Conservation (phyloP, 1,140 invertebrate species). For the Helicoverpa armigera region DNA sequence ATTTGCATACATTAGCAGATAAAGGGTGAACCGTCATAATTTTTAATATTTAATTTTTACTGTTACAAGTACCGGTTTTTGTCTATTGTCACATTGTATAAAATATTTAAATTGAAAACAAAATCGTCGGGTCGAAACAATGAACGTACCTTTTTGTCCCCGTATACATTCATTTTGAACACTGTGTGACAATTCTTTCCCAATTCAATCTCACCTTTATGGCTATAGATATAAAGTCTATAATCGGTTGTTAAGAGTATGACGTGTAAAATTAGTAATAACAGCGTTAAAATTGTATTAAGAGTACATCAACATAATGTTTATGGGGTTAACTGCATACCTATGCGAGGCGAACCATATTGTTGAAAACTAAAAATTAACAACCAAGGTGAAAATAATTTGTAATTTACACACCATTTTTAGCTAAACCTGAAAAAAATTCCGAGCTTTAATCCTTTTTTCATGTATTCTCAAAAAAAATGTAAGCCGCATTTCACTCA, state of each 20-base stretch:
- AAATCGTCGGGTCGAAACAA: slow-evolving; percentile 82
- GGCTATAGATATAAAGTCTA: background rate
- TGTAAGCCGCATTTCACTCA: too few species aligned
- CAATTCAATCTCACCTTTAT: slow-evolving; percentile 47
- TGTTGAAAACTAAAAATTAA: background rate
- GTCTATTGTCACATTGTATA: slow-evolving; percentile 82
- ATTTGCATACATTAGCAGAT: slow-evolving; percentile 80
- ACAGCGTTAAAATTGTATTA: slow-evolving; percentile 71
- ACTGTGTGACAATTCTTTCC: background rate
- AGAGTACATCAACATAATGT: slow-evolving; percentile 38
- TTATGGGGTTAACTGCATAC: slow-evolving; percentile 23
- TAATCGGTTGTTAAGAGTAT: background rate
- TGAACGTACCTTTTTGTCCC: slow-evolving; percentile 70
- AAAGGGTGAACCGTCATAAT: slow-evolving; percentile 81
- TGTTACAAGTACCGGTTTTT: slow-evolving; percentile 83
- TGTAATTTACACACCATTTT: too few species aligned
- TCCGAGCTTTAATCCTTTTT: too few species aligned
- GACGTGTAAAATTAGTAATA: slow-evolving; percentile 73
- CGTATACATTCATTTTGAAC: slow-evolving; percentile 61
- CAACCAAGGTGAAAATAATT: background rate
- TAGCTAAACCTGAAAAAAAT: too few species aligned
- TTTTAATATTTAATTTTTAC: slow-evolving; percentile 85
- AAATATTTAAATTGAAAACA: slow-evolving; percentile 85
- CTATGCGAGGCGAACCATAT: slow-evolving; percentile 1
- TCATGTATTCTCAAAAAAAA: too few species aligned